These are phyloP conservation scores for Uria lomvia DNA, from an alignment of 2,113 vertebrate species.

Conservation along the genomic window DNA sequence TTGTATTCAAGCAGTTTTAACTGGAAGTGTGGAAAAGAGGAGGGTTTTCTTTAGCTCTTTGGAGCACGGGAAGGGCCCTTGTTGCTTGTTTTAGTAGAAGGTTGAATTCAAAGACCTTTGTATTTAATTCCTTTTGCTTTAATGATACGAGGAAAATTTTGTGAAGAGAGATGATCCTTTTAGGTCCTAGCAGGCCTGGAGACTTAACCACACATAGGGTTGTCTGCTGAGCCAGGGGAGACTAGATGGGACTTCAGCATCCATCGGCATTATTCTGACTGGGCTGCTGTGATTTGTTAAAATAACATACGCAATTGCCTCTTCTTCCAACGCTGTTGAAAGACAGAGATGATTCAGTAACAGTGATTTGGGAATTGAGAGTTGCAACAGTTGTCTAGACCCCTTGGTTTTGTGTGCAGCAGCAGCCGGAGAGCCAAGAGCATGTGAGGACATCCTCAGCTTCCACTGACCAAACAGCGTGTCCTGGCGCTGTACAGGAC, in stretches of 20 bases:
- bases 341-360: not conserved
- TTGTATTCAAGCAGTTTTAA: not conserved
- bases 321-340: accelerated
- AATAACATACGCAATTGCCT: not conserved
- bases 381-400: not conserved
- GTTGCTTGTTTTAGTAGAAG: not conserved
- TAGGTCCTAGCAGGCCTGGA: not conserved
- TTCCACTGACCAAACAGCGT: accelerated
- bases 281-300: not conserved
- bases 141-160: not conserved
- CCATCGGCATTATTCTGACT: accelerated
- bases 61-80: not conserved
- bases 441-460: accelerated
- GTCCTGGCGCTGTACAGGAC: accelerated
- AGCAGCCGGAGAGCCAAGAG: not conserved
- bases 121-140: not conserved
- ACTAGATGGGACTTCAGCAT: not conserved
- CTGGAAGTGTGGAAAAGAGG: not conserved
- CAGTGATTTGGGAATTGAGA: not conserved
- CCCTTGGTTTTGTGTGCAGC: not conserved
- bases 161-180: not conserved
- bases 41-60: not conserved
- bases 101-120: not conserved
- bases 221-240: not conserved
- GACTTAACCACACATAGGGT: not conserved